phyloP scores from a whole-genome alignment of 2,797 vertebrate species.

The Zalophus californianus region DNA sequence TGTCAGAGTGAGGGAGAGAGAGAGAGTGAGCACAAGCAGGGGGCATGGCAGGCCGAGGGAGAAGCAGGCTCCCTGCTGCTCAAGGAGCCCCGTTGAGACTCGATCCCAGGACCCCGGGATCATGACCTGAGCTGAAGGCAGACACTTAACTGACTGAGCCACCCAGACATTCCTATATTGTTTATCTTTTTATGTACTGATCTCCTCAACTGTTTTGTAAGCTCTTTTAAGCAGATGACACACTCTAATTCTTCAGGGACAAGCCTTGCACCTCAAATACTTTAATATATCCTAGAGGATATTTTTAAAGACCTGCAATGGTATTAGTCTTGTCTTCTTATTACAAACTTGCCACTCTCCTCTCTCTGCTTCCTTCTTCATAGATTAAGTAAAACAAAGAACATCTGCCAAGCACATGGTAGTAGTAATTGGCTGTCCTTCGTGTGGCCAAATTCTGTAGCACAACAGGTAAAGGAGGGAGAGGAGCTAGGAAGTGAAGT shows the following conservation, averaged over 20 bases:
- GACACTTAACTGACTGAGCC: too few relatives aligned
- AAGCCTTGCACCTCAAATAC: neutral
- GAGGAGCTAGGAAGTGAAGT: neutral
- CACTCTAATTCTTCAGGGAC: conserved; percentile 27
- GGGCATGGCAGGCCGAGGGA: too few relatives aligned
- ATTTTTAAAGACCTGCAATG: conserved; percentile 45
- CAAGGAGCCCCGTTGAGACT: too few relatives aligned
- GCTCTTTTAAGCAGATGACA: neutral
- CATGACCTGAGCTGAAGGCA: too few relatives aligned
- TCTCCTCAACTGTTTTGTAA: neutral
- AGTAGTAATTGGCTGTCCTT: neutral
- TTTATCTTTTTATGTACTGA: neutral
- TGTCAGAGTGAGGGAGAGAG: too few relatives aligned
- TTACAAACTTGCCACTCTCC: conserved; percentile 41
- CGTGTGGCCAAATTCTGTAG: neutral
- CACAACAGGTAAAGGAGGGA: neutral
- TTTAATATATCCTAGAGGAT: neutral
- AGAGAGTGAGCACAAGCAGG: too few relatives aligned
- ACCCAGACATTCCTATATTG: too few relatives aligned
- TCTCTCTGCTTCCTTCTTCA: conserved; percentile 19
- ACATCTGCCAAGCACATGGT: neutral
- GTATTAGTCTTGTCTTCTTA: conserved; percentile 34
- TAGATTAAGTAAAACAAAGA: conserved; percentile 51
- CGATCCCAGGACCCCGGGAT: too few relatives aligned
- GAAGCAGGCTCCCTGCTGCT: too few relatives aligned